Base-by-base conservation (phyloP, 2,888 invertebrate species). In the Noctua comes region DNA sequence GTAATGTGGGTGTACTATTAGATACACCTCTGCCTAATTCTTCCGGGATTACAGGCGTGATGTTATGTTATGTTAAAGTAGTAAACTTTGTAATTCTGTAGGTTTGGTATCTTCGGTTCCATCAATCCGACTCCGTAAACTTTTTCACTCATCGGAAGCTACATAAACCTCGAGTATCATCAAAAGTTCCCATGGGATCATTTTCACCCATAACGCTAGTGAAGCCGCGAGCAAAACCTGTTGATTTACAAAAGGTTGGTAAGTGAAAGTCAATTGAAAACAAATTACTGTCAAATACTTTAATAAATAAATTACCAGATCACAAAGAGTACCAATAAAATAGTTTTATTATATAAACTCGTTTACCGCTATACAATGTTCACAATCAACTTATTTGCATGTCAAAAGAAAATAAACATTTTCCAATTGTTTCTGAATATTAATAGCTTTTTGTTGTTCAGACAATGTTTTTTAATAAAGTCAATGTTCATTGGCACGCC, bases 381-480 rank as follows among this genome's bases (percentile, higher is more conserved):
- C 36, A 57, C 54, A 65, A 76, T 76, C 65, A 76, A 76, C 54
- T 24, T 40, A 86, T 77, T 85, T 75, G 57, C 80, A 77, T 73
- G 68, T 51, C 51, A 80, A 84, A 77, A 57, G 46, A 16, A 54
- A 62, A 73, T 62, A 68, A 74, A 82, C 48, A 65, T 71, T 74
- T 71, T 68, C 27, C 54, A 74, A 68, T 64, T 73, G 71, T 74
- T 71, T 68, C 43, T 31, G 70, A 79, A 74, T 83, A 83, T 71
- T 68, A 71, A 84, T 64, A 68, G 62, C 68, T 71, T 79, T 84
- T 76, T 68, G 57, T 74, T 77, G 36, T 83, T 71, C 48, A 54
- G 8, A 16, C 73, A 71, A 76, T 73, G 46, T 76, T 68, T 85
- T 74, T 62, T 36, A 83, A 79, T 86, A 68, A 76, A 71, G 70